Evolutionary conservation across 2,797 vertebrate species (phyloP), one percentile per base, ranked within the genome.

Genomic region (Gymnothorax reevesii): DNA sequence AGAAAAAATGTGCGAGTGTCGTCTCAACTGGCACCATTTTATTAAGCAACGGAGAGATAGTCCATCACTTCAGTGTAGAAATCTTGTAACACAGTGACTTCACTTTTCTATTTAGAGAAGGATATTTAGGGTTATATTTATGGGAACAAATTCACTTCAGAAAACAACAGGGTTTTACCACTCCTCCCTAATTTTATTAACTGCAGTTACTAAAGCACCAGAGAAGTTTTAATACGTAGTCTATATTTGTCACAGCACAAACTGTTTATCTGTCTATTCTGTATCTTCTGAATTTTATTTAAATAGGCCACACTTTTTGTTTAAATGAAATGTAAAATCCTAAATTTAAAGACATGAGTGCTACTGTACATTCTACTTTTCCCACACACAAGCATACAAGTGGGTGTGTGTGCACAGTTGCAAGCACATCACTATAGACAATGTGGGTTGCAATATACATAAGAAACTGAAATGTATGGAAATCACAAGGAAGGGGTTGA

Each of bases 111-210:
- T 93, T 93, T 93, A 92, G 93, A 91, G 91, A 92, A 93, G 92
- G 92, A 93, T 93, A 93, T 91, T 91, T 90, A 88, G 5, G 89
- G 86, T 42, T 42, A 42, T 42, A 42, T 42, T 42, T 42, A 42
- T 88, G 91, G 93, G 94, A 95, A 94, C 93, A 92, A 90, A 91
- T 94, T 91, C 89, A 93, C 95, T 92, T 93, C 88, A 91, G 87
- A 92, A 93, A 84, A 88, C 66, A 90, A 80, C 7, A 80, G 20
- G 25, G 15, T 79, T n/a, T 13, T 4, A 55, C 15, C 55, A 52
- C 20, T 54, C 55, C 33, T 42, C 33, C 33, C 33, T 42, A 42
- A 42, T 42, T 42, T 42, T 42, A 42, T 42, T 42, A 42, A 42
- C 33, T 42, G 33, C 33, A 42, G 33, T 42, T 1, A 42, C 33